Base-by-base conservation (phyloP, 1,140 invertebrate species). In the Orussus abietinus region DNA sequence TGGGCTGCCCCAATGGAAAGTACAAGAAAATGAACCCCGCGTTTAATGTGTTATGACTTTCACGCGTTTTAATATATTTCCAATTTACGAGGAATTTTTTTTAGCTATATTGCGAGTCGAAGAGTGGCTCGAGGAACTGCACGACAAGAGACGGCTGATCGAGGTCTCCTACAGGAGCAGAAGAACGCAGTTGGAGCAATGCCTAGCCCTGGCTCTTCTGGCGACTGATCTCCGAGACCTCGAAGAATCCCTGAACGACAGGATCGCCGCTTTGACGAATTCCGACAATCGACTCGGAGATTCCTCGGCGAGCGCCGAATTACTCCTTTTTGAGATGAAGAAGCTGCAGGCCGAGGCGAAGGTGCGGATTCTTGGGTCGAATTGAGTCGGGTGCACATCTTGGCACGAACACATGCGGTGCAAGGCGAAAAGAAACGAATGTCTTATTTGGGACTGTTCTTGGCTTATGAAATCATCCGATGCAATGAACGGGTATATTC, bases 111-210 rank as follows among this genome's bases (percentile, higher is more conserved):
- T 80, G 13, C 81, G 84, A 69, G 85, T 89, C 0, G 84, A 88
- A 59, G 76, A 77, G 43, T 87, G 84, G 82, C 54, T 89, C 46
- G 86, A 90, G 57, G 77, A 78, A 19, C 69, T 92, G 12, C 90
- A 92, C 49, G 84, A 91, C 55, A 77, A 83, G 49, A 70, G 90
- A 47, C 79, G 81, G 47, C 69, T 79, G 45, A 70, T 92, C 19
- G 89, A 92, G 61, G 64, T 80, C 5, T 78, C 82, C n/a, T 90
- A 86, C 75, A 77, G 80, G 45, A 80, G 71, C 72, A 72, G 80
- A 45, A 83, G 83, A 58, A 75, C 70, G 1, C 78, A 86, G 53
- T 74, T 91, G 44, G 86, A 90, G 55, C 86, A 92, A 64, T 86
- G 86, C 47, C 69, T 90, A 41, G 84, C 85, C 22, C 69, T 90